These are phyloP conservation scores for Tretioscincus oriximinensis DNA, from an alignment of 2,113 vertebrate genomes.

Conservation along the genomic window DNA sequence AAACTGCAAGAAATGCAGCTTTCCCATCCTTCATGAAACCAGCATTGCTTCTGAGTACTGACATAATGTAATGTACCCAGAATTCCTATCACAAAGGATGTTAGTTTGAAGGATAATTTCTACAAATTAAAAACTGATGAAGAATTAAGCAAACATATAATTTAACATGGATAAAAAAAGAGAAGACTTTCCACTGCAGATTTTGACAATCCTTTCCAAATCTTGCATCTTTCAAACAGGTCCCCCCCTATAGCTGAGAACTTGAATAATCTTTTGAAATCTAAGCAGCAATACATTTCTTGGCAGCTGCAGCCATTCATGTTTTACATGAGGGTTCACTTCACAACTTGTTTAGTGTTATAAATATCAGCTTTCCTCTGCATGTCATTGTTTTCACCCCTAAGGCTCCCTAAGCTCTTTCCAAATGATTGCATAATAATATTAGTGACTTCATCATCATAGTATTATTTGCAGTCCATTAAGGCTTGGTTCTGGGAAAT, in stretches of 20 bases:
- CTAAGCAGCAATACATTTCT: conserved; percentile 36
- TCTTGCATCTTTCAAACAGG: conserved; percentile 49
- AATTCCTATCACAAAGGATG: background rate
- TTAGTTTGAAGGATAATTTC: background rate
- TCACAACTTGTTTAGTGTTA: conserved; percentile 54
- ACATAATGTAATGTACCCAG: background rate
- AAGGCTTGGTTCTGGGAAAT: conserved; percentile 48
- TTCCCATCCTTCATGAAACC: background rate
- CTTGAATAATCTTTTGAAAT: conserved; percentile 44
- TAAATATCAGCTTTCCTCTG: conserved; percentile 62
- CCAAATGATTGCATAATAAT: conserved; percentile 20
- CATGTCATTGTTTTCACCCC: conserved; percentile 54
- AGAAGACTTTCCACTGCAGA: conserved; percentile 14
- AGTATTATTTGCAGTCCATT: conserved; percentile 52
- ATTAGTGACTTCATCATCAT: conserved; percentile 51
- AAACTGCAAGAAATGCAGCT: background rate
- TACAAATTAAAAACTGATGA: conserved; percentile 33
- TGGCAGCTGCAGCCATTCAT: conserved; percentile 56
- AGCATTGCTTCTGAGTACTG: background rate
- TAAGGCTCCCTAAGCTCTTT: conserved; percentile 54
- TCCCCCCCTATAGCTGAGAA: conserved; percentile 43
- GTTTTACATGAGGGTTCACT: conserved; percentile 55
- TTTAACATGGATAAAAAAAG: background rate
- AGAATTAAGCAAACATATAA: conserved; percentile 19
- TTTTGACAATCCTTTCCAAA: conserved; percentile 37